Evolutionary conservation across 2,113 vertebrate genomes (phyloP).

Genomic region (Blennius ocellaris): DNA sequence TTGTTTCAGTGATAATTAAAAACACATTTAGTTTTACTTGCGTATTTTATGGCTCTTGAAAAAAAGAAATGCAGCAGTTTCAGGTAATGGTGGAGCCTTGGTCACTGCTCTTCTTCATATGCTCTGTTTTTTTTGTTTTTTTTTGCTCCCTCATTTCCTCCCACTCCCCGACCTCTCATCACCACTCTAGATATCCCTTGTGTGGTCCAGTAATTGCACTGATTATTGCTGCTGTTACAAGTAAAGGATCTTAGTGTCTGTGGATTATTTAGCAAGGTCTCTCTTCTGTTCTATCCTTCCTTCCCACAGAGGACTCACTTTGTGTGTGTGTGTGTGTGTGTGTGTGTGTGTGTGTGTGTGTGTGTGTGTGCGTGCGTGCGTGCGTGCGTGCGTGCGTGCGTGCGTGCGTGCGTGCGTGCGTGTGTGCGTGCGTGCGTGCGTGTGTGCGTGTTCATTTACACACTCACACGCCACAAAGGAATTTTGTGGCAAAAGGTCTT

Average conservation of each 20-base stretch:
- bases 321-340: not conserved
- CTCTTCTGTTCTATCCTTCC: conserved; percentile 7
- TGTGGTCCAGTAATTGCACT: conserved; percentile 31
- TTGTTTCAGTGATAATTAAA: too few relatives aligned
- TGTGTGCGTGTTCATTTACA: not conserved
- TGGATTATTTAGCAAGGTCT: conserved; percentile 47
- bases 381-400: not conserved
- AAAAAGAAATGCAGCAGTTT: not conserved
- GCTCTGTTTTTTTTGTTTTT: too few relatives aligned
- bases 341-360: not conserved
- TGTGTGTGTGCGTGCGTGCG: too few relatives aligned
- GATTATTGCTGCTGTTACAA: conserved; percentile 48
- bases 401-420: not conserved
- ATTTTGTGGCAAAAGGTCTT: conserved; percentile 43
- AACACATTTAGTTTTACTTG: too few relatives aligned
- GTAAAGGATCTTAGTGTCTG: conserved; percentile 46
- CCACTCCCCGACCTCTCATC: not conserved
- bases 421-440: too few relatives aligned
- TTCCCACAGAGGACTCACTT: conserved; percentile 13
- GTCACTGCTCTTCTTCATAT: too few relatives aligned
- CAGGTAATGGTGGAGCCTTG: too few relatives aligned
- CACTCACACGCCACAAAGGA: conserved; percentile 3
- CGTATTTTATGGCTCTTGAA: not conserved
- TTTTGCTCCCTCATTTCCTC: not conserved
- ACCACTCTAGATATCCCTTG: conserved; percentile 17